Percentiles rank a stretch among this genome's conserved stretches.
Conservation (phyloP, 2,888 invertebrate species). For the Lasioglossum morio region DNA sequence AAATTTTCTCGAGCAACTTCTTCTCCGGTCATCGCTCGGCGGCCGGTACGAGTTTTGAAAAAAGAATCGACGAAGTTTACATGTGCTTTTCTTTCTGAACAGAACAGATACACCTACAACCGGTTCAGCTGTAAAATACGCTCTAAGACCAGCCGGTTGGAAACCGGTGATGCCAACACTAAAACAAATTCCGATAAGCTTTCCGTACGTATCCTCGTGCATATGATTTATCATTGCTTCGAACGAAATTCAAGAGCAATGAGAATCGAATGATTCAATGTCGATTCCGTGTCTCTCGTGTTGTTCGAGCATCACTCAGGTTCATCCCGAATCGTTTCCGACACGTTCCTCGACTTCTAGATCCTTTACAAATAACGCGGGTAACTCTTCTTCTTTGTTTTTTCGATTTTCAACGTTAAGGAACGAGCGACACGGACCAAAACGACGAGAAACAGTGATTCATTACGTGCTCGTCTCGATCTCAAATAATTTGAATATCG, state of each 20-base stretch:
- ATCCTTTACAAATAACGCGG: not conserved
- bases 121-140: slow-evolving; percentile 45
- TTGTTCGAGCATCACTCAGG: not conserved
- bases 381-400: not conserved
- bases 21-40: slow-evolving; percentile 16
- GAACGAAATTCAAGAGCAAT: slow-evolving; percentile 21
- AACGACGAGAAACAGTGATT: not conserved
- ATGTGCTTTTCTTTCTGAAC: not conserved
- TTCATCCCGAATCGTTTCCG: not conserved
- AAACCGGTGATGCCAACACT: slow-evolving; percentile 34
- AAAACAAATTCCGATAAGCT: slow-evolving; percentile 50
- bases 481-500: slow-evolving; percentile 25
- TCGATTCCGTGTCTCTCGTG: too few species aligned
- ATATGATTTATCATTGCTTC: not conserved
- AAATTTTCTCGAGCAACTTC: not conserved
- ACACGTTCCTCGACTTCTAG: not conserved
- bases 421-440: not conserved
- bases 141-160: slow-evolving; percentile 39
- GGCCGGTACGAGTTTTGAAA: slow-evolving; percentile 53
- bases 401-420: not conserved
- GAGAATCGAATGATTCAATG: slow-evolving; percentile 24
- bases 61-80: slow-evolving; percentile 26
- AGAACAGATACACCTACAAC: slow-evolving; percentile 40
- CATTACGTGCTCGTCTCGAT: slow-evolving; percentile 24
- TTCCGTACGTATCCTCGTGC: not conserved